Percentiles rank a stretch among this genome's conserved stretches.
Conservation (phyloP, 1,140 invertebrate species). For the Heliconius hermathena region DNA sequence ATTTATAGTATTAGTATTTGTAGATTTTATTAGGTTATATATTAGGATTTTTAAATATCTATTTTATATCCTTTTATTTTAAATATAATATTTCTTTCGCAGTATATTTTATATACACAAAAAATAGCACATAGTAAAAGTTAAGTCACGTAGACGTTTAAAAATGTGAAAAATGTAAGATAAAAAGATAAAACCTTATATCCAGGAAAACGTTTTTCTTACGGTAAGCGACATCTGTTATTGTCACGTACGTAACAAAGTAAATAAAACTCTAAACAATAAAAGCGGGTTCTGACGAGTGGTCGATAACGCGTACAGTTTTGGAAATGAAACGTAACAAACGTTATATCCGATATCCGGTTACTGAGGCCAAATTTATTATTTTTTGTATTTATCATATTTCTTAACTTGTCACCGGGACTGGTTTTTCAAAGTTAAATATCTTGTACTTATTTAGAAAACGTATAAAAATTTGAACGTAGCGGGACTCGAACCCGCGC, state of each 20-base stretch:
- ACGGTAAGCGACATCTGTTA: not conserved
- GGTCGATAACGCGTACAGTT: constrained; percentile 13
- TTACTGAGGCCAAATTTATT: too few relatives aligned
- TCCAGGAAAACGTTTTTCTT: not conserved
- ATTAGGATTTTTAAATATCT: too few relatives aligned
- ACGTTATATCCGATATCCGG: too few relatives aligned
- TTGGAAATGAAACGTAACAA: constrained; percentile 9
- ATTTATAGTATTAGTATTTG: too few relatives aligned
- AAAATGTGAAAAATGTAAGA: not conserved
- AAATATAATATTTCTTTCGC: too few relatives aligned
- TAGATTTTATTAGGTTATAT: too few relatives aligned
- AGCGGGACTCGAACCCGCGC: too few relatives aligned
- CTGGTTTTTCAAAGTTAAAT: too few relatives aligned
- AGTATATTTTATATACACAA: not conserved
- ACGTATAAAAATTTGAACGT: too few relatives aligned
- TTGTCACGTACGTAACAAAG: constrained; percentile 15
- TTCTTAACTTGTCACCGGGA: too few relatives aligned
- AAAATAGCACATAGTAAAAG: not conserved
- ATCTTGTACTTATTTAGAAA: too few relatives aligned
- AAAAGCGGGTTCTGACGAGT: constrained; percentile 14
- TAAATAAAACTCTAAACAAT: constrained; percentile 23
- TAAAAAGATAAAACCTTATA: not conserved
- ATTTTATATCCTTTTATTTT: too few relatives aligned
- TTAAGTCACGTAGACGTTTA: not conserved
- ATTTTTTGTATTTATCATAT: not conserved